Evolutionary conservation across 2,113 vertebrate genomes (phyloP), one percentile per base, ranked within the genome.

Genomic region (Motacilla tschutschensis): DNA sequence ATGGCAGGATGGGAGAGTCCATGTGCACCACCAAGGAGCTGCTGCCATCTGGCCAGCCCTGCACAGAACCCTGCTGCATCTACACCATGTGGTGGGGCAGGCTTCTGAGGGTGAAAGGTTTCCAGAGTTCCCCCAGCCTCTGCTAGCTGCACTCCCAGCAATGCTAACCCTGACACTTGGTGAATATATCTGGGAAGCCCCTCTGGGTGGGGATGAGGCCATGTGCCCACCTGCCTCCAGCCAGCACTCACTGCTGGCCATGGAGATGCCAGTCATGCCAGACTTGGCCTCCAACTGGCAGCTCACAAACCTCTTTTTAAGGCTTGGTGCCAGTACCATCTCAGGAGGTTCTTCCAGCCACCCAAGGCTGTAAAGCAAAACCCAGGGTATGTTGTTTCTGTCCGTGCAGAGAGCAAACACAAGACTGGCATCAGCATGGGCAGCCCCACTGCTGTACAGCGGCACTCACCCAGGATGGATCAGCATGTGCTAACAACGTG

Each of bases 111-210:
- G 5, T 9, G 26, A 53, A 58, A 7, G 31, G 12, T 40, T 85
- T 40, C 20, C 36, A 24, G 14, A 66, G 35, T 22, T 14, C 6
- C 8, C 4, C n/a, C 20, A 5, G 0, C 13, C 20, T 70, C 51
- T 80, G 43, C 65, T 44, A 33, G 19, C 31, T 80, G n/a, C 19
- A 28, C 13, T 44, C n/a, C 0, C 2, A 65, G 47, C 3, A 11
- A 7, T 66, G 40, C 54, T 67, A 40, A 35, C 35, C 18, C 14
- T 40, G 26, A 25, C 40, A 24, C 36, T 79, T 65, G 38, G 36
- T 0, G 0, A 53, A 33, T 33, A 14, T 8, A 1, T 55, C 28
- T 60, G 46, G 77, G 36, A 69, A 46, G 21, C 40, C 25, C 25
- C 25, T 43, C 35, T 17, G 21, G 5, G 22, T 59, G 47, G 18